A percentile compares a stretch with the other conserved stretches of the same genome.
These are phyloP conservation scores for Nymphalis polychloros DNA, from an alignment of 2,888 invertebrate species.

Conservation along the genomic window DNA sequence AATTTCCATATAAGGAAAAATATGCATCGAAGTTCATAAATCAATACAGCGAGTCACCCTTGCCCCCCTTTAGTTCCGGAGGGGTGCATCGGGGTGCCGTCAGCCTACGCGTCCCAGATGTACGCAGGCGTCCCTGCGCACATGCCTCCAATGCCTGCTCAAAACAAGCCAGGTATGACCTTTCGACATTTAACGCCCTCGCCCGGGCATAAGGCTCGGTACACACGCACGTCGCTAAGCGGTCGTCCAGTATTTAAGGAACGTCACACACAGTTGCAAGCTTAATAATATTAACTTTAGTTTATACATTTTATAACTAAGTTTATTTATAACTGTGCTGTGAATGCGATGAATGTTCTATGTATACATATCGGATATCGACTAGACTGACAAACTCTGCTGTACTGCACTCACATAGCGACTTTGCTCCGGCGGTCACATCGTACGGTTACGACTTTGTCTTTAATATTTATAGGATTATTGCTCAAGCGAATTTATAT, in stretches of 20 bases:
- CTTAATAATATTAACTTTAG: too few relatives aligned
- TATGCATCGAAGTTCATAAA: not conserved
- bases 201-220: not conserved
- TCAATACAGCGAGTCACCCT: not conserved
- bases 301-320: too few relatives aligned
- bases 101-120: slow-evolving; percentile 80
- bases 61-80: not conserved
- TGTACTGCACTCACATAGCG: too few relatives aligned
- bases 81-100: slow-evolving; percentile 47
- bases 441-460: too few relatives aligned
- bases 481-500: too few relatives aligned
- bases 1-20: not conserved
- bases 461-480: too few relatives aligned
- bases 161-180: slow-evolving; percentile 54
- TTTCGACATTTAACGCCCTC: not conserved
- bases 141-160: slow-evolving; percentile 50
- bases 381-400: too few relatives aligned
- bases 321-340: too few relatives aligned
- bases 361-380: too few relatives aligned
- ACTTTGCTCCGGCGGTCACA: too few relatives aligned
- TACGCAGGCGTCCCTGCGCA: slow-evolving; percentile 81
- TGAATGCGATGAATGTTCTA: too few relatives aligned
- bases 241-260: not conserved
- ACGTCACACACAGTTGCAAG: not conserved
- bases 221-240: not conserved